Base-by-base conservation (phyloP, 2,888 invertebrate genomes). In the Polydrusus pterygomalis region DNA sequence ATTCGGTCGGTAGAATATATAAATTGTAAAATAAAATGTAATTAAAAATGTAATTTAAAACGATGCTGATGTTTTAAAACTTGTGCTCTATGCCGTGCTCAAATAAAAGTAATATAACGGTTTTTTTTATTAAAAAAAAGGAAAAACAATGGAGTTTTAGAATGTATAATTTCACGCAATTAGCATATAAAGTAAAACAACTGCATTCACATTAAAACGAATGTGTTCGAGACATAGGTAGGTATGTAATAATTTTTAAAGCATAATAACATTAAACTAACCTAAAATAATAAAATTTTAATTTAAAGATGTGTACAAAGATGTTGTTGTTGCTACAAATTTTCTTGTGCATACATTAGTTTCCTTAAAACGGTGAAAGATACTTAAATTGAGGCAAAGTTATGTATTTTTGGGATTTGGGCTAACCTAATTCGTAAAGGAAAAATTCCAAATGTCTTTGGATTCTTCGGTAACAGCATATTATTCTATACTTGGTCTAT, bases 21-120 rank as follows among this genome's bases (percentile, higher is more conserved):
- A 43, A 11, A 43, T 43, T n/a, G 6, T n/a, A 43, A 43, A 43
- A 43, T n/a, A 13, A n/a, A 43, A 43, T 11, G 13, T 13, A 43
- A 43, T 43, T 43, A 43, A 43, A 43, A 43, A 43, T 43, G 43
- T n/a, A 43, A n/a, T 43, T 43, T 43, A 13, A 43, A 43, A 43
- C n/a, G 43, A 43, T 43, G n/a, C 6, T 43, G n/a, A 43, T 13
- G n/a, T 43, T 43, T 43, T 43, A n/a, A 43, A 43, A 43, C 5
- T 13, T 43, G 1, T 43, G 43, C n/a, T 43, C 43, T 43, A 43
- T 43, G 43, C n/a, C n/a, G n/a, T 6, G 43, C n/a, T 43, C n/a
- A 2, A 43, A 43, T 13, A 13, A 43, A 43, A 43, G n/a, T 43
- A 43, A n/a, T 13, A 43, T 43, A 43, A 43, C 2, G n/a, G 0